These are phyloP conservation scores for Xylocopa sonorina DNA, from an alignment of 1,140 invertebrate genomes.

Conservation along the genomic window DNA sequence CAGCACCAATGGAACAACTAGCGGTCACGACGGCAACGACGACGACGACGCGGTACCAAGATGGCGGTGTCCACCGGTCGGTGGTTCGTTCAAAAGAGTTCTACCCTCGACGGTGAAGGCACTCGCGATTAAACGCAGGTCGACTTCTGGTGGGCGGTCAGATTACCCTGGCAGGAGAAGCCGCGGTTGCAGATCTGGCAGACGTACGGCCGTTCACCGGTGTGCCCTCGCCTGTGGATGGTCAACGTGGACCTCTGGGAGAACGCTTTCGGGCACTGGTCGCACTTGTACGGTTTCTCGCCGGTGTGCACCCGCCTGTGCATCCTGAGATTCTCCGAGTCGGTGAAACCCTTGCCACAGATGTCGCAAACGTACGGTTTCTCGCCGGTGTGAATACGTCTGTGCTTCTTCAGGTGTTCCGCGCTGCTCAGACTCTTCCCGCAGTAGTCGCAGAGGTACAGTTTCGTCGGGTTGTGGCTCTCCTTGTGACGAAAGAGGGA, in stretches of 20 bases:
- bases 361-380: slow-evolving; percentile 87
- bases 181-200: slow-evolving; percentile 81
- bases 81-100: slow-evolving; percentile 28
- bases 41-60: not conserved
- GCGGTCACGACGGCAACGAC: too few species aligned
- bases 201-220: slow-evolving; percentile 82
- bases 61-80: too few species aligned
- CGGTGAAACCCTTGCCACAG: slow-evolving; percentile 82
- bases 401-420: slow-evolving; percentile 88
- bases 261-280: slow-evolving; percentile 81
- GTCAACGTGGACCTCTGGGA: slow-evolving; percentile 81
- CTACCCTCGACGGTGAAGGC: slow-evolving; percentile 26
- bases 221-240: slow-evolving; percentile 82
- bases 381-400: slow-evolving; percentile 87
- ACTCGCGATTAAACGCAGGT: slow-evolving; percentile 74
- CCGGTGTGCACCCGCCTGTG: slow-evolving; percentile 82
- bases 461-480: slow-evolving; percentile 84
- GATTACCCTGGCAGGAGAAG: slow-evolving; percentile 81
- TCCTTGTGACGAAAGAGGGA: slow-evolving; percentile 84
- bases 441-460: slow-evolving; percentile 88
- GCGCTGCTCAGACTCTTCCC: slow-evolving; percentile 89
- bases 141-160: slow-evolving; percentile 81
- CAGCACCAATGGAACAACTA: not conserved
- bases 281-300: slow-evolving; percentile 83
- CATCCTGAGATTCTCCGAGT: slow-evolving; percentile 80